These are phyloP conservation scores for Amblyopsis hoosieri DNA, from an alignment of 2,797 vertebrate genomes.

Conservation along the genomic window DNA sequence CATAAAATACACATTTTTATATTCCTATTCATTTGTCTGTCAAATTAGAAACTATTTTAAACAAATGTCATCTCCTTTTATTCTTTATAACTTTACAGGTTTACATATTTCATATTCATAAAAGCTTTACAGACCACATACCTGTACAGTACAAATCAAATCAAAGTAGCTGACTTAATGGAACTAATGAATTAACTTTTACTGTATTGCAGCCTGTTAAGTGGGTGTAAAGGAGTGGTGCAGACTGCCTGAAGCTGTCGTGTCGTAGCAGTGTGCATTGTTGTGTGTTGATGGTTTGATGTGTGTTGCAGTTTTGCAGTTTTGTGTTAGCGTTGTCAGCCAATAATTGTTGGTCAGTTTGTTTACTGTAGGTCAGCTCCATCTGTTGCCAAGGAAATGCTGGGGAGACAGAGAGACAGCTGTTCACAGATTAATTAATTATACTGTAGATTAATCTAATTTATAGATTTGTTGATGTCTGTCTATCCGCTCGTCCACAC, in stretches of 20 bases:
- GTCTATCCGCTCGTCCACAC: slow-evolving; percentile 15
- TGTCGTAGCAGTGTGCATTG: too few species aligned
- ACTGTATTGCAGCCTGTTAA: neutral
- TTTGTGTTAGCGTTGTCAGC: too few species aligned
- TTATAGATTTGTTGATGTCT: neutral
- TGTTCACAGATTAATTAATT: too few species aligned
- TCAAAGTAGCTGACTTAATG: neutral
- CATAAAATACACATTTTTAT: too few species aligned
- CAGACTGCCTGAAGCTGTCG: too few species aligned
- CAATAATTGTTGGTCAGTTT: too few species aligned
- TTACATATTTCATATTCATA: slow-evolving; percentile 13
- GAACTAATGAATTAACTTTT: slow-evolving; percentile 1
- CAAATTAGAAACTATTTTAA: slow-evolving; percentile 13
- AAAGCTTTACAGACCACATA: slow-evolving; percentile 8
- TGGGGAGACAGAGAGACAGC: too few species aligned
- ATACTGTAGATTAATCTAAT: too few species aligned
- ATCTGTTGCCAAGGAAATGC: too few species aligned
- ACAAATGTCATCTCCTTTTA: neutral
- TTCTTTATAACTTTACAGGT: neutral
- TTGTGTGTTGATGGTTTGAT: too few species aligned
- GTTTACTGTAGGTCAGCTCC: too few species aligned
- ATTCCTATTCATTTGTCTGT: neutral
- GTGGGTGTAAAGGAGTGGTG: neutral
- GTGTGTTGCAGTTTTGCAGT: too few species aligned
- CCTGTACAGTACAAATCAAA: neutral